Conservation (phyloP, 1,140 invertebrate genomes). For the Pentalonia nigronervosa region DNA sequence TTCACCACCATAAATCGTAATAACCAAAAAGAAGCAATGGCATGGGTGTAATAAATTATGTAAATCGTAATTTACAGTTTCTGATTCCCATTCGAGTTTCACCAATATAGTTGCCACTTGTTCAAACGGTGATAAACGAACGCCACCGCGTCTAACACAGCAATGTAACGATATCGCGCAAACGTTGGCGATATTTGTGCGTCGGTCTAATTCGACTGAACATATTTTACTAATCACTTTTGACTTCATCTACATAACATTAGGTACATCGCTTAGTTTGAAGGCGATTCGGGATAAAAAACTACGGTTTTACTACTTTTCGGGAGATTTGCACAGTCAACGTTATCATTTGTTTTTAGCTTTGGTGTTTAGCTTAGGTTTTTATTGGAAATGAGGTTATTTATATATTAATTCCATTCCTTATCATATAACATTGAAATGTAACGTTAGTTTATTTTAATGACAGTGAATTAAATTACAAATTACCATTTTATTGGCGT, state of each 20-base stretch:
- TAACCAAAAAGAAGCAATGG: background rate
- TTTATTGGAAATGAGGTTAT: background rate
- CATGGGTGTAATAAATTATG: background rate
- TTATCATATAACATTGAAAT: background rate
- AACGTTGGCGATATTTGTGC: background rate
- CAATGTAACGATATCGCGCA: background rate
- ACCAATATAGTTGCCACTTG: background rate
- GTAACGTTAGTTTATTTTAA: background rate
- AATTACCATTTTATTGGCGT: background rate
- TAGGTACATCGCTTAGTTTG: background rate
- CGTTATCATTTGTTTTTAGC: background rate
- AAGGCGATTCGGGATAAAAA: background rate
- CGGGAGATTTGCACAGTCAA: background rate
- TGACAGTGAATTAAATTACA: background rate
- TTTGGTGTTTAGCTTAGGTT: background rate
- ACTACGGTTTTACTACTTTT: background rate
- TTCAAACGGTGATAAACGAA: background rate
- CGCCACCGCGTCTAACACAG: background rate
- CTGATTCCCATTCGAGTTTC: background rate
- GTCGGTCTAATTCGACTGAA: background rate
- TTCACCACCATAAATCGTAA: background rate
- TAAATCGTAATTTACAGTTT: constrained; percentile 26
- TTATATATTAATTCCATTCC: background rate
- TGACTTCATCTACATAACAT: background rate
- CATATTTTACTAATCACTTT: background rate